Evolutionary conservation across 2,797 vertebrate species (phyloP), one percentile per base, ranked within the genome.

Genomic region (Pempheris klunzingeri): DNA sequence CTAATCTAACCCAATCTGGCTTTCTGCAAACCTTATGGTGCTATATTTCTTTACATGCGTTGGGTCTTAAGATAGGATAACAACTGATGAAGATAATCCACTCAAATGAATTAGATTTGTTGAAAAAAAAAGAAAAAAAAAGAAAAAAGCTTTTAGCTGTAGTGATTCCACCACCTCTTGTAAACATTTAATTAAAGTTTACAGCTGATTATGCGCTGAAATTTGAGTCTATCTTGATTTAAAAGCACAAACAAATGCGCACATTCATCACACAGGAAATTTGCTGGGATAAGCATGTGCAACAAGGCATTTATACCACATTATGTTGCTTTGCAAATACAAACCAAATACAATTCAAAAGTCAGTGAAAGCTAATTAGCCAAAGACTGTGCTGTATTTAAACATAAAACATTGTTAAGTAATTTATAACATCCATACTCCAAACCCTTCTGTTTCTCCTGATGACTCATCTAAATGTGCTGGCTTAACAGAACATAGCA

Each of bases 1-100:
- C 92, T 92, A 92, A 93, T 93, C 94, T 94, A 93, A 90, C 92
- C 91, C 90, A 95, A 96, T 94, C 96, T 96, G 95, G 95, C 95
- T 89, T 90, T 86, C 87, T 74, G 77, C 84, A 84, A 88, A 91
- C 91, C 92, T 78, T 93, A 88, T 93, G 92, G 85, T 86, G 80
- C 90, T 80, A 90, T 93, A 93, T 93, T 93, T 93, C 90, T 93
- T 93, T 92, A 93, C 93, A 94, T 89, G 87, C 74, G 30, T 84
- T 30, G 72, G 85, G 91, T 88, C 81, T 94, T 92, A 90, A 88
- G 88, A 85, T 87, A 68, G 92, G 88, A 93, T 90, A 87, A 91
- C 87, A 78, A 71, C 87, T 88, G 91, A 92, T 90, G 87, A 91
- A 90, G 86, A 87, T 90, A 93, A 93, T 92, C 88, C 91, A 89